Percentiles rank a stretch among this genome's conserved stretches.
These are phyloP conservation scores for Drosophila subquinaria DNA, from an alignment of 2,888 invertebrate genomes.

Conservation along the genomic window DNA sequence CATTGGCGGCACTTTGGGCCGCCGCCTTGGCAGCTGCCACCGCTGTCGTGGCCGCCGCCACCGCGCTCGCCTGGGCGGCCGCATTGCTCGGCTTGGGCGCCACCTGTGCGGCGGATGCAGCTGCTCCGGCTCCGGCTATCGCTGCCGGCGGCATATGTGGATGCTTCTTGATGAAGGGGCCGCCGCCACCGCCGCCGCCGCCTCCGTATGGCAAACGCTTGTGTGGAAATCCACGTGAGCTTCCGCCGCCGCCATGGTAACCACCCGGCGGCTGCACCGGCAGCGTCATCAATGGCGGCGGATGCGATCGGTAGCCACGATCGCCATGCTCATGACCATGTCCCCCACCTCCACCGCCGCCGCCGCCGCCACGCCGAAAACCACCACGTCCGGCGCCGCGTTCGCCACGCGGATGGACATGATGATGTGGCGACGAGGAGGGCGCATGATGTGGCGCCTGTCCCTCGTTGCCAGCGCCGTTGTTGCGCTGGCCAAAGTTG, in stretches of 20 bases:
- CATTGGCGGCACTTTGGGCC: conserved; percentile 81
- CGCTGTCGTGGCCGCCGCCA: conserved; percentile 83
- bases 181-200: conserved; percentile 60
- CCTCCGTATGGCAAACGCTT: conserved; percentile 84
- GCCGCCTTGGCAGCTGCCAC: conserved; percentile 83
- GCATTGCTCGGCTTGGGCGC: conserved; percentile 63
- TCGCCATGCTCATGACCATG: conserved; percentile 73
- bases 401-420: conserved; percentile 71
- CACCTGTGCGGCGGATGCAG: neutral
- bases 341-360: conserved; percentile 53
- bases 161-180: conserved; percentile 74
- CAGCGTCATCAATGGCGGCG: conserved; percentile 83
- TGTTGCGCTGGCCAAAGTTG: conserved; percentile 47
- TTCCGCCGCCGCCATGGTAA: conserved; percentile 61
- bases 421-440: conserved; percentile 73
- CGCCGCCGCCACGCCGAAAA: conserved; percentile 64
- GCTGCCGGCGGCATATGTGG: conserved; percentile 44
- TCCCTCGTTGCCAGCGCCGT: conserved; percentile 39
- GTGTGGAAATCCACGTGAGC: conserved; percentile 80
- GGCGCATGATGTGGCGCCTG: conserved; percentile 44
- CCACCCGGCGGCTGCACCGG: conserved; percentile 80
- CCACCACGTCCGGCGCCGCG: conserved; percentile 78
- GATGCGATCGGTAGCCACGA: conserved; percentile 81
- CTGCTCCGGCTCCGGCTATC: conserved; percentile 5
- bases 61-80: conserved; percentile 83